These are phyloP conservation scores for Rhingia campestris DNA, from an alignment of 2,888 invertebrate species.

Conservation along the genomic window DNA sequence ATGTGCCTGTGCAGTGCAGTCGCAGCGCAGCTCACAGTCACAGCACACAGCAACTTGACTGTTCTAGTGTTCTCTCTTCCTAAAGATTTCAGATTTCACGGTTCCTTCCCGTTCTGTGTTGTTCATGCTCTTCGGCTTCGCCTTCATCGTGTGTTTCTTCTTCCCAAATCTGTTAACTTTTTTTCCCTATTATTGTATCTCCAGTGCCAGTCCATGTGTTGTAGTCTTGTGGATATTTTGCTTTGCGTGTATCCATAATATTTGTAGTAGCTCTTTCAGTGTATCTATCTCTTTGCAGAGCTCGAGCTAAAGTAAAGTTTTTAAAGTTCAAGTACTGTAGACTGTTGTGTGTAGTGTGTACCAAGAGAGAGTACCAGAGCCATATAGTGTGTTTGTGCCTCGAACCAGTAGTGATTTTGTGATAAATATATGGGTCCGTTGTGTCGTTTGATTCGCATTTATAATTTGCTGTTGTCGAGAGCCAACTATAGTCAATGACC, in stretches of 20 bases:
- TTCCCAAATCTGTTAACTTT: constrained; percentile 38
- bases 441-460: constrained; percentile 56
- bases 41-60: constrained; percentile 13
- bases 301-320: constrained; percentile 44
- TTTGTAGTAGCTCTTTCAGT: constrained; percentile 56
- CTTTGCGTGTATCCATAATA: constrained; percentile 45
- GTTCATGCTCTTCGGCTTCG: constrained; percentile 30
- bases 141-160: constrained; percentile 11
- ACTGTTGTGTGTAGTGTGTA: constrained; percentile 11
- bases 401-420: constrained; percentile 24
- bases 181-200: constrained; percentile 15
- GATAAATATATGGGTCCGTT: constrained; percentile 25
- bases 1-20: too few species aligned
- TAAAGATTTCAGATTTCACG: constrained; percentile 21
- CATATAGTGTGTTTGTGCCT: constrained; percentile 3
- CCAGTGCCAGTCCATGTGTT: constrained; percentile 35
- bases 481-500: constrained; percentile 67
- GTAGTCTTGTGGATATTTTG: constrained; percentile 24
- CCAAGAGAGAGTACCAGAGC: constrained; percentile 21
- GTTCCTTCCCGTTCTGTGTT: constrained; percentile 44
- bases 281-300: constrained; percentile 56
- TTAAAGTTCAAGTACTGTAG: constrained; percentile 68
- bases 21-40: too few species aligned
- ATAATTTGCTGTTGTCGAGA: constrained; percentile 38
- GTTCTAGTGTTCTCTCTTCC: constrained; percentile 46